phyloP scores from a whole-genome alignment of 2,888 invertebrate species.

The Sarcophaga subvicina region DNA sequence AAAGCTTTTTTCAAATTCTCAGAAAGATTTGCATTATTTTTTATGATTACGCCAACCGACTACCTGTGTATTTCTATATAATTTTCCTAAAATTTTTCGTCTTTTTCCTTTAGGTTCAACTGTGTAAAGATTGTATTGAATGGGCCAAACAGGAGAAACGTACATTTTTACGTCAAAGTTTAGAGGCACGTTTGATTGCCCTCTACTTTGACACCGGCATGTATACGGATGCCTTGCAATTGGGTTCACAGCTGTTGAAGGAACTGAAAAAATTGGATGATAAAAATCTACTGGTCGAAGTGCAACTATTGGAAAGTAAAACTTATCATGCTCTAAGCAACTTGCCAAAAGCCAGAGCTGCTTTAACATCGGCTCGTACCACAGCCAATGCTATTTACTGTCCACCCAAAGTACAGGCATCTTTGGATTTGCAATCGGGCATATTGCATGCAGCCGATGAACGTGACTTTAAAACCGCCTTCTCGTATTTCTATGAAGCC shows the following conservation, averaged over 20 bases:
- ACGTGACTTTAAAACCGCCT: constrained; percentile 99
- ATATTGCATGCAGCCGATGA: constrained; percentile 99
- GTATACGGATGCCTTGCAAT: constrained; percentile 92
- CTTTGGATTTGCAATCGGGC: constrained; percentile 98
- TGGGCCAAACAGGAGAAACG: constrained; percentile 99
- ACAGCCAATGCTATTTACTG: constrained; percentile 99
- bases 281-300: constrained; percentile 99
- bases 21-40: too few relatives aligned
- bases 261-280: constrained; percentile 99
- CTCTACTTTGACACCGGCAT: constrained; percentile 96
- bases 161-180: constrained; percentile 97
- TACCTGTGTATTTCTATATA: not conserved
- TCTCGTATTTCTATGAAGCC: constrained; percentile 99
- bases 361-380: constrained; percentile 98
- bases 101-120: constrained; percentile 84
- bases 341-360: constrained; percentile 97
- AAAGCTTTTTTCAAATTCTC: too few relatives aligned
- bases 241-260: constrained; percentile 93
- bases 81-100: not conserved
- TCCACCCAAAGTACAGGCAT: constrained; percentile 98
- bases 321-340: constrained; percentile 99
- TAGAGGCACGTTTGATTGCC: constrained; percentile 97
- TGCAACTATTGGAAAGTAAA: constrained; percentile 98
- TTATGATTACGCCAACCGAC: too few relatives aligned
- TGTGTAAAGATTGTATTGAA: constrained; percentile 99